Base-by-base conservation (phyloP, 2,888 invertebrate species). In the Zygaena filipendulae region DNA sequence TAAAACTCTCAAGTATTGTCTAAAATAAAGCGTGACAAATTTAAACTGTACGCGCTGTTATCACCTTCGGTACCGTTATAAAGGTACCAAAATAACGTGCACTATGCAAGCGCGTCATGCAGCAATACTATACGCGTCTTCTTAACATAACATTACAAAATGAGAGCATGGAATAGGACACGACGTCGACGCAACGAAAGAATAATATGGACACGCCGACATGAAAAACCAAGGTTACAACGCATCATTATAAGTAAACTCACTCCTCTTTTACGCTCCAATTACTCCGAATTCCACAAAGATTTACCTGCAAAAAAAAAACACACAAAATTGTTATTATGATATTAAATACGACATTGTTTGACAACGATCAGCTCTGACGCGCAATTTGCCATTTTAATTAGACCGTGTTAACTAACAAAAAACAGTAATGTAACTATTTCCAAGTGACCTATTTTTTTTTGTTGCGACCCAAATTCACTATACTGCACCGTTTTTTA, bases 11-110 rank as follows among this genome's bases (percentile, higher is more conserved):
- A 54, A 54, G 52, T 46, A 57, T 51, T 55, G 51, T 59, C 55
- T 33, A 64, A 72, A 77, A 72, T 75, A 72, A 53, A 52, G 43
- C 38, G 58, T 48, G 68, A 70, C 67, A 61, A 63, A 68, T 59
- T 63, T 74, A 75, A n/a, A 64, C 62, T 51, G 49, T 40, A 56
- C 57, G 50, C 59, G 59, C 61, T 56, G 53, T 55, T 64, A 68
- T 72, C 63, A 72, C 74, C 77, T 77, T 77, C 75, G 55, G 53
- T 53, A 54, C 47, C 57, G 57, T 63, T 69, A 69, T 71, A 70
- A 16, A 64, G 55, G 47, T 48, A 47, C 57, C 58, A 49, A 59
- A 72, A 74, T 72, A 75, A 64, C 57, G 30, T 45, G 30, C 49
- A 53, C 43, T 54, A 49, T 62, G 59, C 56, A 62, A n/a, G n/a